Conservation (phyloP, 2,797 vertebrate genomes). For the Ceryle rudis region DNA sequence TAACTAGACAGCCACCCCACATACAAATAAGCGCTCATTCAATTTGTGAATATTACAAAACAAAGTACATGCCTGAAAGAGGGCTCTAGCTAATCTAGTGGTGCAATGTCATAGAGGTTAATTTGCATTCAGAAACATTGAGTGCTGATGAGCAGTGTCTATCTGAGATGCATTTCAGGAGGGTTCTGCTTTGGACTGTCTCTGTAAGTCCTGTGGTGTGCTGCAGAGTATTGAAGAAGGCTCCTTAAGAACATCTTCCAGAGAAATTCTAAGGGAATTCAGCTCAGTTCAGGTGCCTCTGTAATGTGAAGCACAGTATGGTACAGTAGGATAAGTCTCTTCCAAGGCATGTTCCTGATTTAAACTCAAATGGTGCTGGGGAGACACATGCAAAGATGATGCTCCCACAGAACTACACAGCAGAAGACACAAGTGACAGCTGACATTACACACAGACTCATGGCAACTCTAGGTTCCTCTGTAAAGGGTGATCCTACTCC, state of each 20-base stretch:
- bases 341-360: fast-evolving
- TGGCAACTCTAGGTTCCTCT: not conserved
- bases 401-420: not conserved
- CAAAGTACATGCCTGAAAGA: not conserved
- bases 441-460: not conserved
- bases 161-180: not conserved
- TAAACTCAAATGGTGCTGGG: not conserved
- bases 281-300: not conserved
- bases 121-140: not conserved
- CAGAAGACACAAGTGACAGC: not conserved
- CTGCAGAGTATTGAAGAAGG: not conserved
- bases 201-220: not conserved
- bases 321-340: not conserved
- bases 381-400: not conserved
- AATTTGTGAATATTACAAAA: not conserved
- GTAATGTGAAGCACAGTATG: not conserved
- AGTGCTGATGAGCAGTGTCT: not conserved
- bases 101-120: not conserved
- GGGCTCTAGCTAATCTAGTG: not conserved
- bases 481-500: fast-evolving
- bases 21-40: not conserved
- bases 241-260: not conserved
- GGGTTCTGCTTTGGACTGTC: fast-evolving
- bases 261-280: not conserved
- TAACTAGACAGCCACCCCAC: not conserved